Conservation (phyloP, 2,888 invertebrate genomes). For the Scaptomyza cyrtandrae region DNA sequence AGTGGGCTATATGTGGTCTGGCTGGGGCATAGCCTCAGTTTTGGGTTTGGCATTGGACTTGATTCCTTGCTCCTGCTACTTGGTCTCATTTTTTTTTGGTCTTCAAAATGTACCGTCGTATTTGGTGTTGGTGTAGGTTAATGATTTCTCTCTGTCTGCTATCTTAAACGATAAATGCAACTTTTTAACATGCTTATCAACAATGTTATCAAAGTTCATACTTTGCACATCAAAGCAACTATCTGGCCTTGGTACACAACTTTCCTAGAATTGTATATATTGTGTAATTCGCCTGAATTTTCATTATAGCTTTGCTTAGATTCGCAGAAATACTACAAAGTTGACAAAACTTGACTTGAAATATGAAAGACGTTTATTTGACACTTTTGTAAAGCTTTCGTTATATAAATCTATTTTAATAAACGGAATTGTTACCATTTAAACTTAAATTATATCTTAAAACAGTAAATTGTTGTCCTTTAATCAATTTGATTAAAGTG, state of each 20-base stretch:
- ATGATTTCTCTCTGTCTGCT: background rate
- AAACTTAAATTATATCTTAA: no score
- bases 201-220: no score
- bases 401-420: no score
- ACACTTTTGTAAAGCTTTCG: no score
- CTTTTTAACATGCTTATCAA: background rate
- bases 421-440: no score
- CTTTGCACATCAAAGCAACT: no score
- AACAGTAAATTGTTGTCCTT: no score
- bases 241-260: no score
- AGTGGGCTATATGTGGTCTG: constrained; percentile 77
- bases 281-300: background rate
- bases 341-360: background rate
- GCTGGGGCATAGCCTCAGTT: constrained; percentile 12
- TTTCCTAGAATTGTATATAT: background rate
- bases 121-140: background rate
- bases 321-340: background rate
- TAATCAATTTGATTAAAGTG: no score
- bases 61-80: constrained; percentile 9
- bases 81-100: constrained; percentile 10
- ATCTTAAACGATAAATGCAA: background rate
- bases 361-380: no score
- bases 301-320: background rate
- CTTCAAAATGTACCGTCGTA: constrained; percentile 7
- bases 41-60: constrained; percentile 47